A percentile compares a stretch with the other conserved stretches of the same genome.
Conservation (phyloP, 1,140 invertebrate genomes). For the Trichonephila clavata region DNA sequence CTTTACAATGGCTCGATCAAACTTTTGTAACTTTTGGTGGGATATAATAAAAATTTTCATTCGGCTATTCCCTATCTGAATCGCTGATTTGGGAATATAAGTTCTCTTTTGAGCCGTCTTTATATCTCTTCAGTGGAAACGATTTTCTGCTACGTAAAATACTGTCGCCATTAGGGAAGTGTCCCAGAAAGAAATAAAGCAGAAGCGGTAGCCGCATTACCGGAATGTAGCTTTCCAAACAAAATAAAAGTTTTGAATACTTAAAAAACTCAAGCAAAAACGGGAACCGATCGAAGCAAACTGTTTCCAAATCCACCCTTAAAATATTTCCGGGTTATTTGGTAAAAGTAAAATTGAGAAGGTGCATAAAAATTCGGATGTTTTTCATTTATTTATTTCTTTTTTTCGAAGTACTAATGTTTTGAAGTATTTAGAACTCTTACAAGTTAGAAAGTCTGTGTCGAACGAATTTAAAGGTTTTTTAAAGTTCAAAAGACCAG, state of each 20-base stretch:
- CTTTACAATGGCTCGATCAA: neutral
- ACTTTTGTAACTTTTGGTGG: slow-evolving; percentile 33
- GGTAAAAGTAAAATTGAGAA: slow-evolving; percentile 55
- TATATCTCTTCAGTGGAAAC: slow-evolving; percentile 22
- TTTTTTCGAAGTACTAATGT: neutral
- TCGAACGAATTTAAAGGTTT: neutral
- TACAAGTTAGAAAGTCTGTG: neutral
- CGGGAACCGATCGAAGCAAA: neutral
- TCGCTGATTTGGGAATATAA: slow-evolving; percentile 64
- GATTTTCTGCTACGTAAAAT: slow-evolving; percentile 23
- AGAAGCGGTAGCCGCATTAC: slow-evolving; percentile 47
- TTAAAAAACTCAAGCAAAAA: slow-evolving; percentile 38
- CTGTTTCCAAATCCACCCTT: slow-evolving; percentile 65
- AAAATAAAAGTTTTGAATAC: slow-evolving; percentile 45
- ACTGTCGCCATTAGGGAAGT: neutral
- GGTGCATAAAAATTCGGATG: slow-evolving; percentile 35
- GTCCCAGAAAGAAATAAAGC: slow-evolving; percentile 41
- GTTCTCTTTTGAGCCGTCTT: neutral
- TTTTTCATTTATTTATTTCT: neutral
- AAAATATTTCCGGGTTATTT: slow-evolving; percentile 74
- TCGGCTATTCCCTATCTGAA: neutral
- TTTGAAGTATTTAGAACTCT: neutral
- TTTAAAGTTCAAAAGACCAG: neutral
- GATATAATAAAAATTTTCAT: neutral
- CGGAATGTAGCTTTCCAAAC: slow-evolving; percentile 2